A percentile compares a stretch with the other conserved stretches of the same genome.
Evolutionary conservation across 2,113 vertebrate genomes (phyloP).

Genomic region (Peromyscus maniculatus): DNA sequence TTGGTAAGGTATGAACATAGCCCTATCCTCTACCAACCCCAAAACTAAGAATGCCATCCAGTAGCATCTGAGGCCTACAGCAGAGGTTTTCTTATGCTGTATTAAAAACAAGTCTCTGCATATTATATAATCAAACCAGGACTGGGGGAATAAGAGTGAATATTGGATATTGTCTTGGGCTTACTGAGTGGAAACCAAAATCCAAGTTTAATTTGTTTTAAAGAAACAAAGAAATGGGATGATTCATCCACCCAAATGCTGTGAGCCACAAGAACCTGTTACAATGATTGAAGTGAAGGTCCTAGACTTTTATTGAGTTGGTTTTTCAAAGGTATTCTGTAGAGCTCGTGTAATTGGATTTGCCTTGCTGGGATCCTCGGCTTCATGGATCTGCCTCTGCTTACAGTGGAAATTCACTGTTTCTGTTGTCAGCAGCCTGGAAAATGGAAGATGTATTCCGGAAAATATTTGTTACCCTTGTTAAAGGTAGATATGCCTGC

Average conservation of each 20-base stretch:
- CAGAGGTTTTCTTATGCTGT: neutral
- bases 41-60: neutral
- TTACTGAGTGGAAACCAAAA: neutral
- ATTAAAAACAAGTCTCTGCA: neutral
- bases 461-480: neutral
- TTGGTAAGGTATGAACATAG: neutral
- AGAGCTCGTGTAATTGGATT: constrained; percentile 19
- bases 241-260: constrained; percentile 32
- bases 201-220: constrained; percentile 22
- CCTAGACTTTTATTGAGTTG: neutral
- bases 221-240: constrained; percentile 21
- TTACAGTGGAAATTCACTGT: constrained; percentile 36
- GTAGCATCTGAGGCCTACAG: neutral
- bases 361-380: neutral
- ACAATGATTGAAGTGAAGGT: constrained; percentile 41
- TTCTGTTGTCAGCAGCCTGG: neutral
- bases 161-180: neutral
- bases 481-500: neutral
- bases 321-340: constrained; percentile 54
- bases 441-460: neutral
- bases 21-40: neutral
- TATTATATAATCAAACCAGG: neutral
- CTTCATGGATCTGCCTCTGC: neutral
- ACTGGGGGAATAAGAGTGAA: neutral
- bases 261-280: constrained; percentile 1